Conservation (phyloP, 2,888 invertebrate species). For the Orthosia incerta region DNA sequence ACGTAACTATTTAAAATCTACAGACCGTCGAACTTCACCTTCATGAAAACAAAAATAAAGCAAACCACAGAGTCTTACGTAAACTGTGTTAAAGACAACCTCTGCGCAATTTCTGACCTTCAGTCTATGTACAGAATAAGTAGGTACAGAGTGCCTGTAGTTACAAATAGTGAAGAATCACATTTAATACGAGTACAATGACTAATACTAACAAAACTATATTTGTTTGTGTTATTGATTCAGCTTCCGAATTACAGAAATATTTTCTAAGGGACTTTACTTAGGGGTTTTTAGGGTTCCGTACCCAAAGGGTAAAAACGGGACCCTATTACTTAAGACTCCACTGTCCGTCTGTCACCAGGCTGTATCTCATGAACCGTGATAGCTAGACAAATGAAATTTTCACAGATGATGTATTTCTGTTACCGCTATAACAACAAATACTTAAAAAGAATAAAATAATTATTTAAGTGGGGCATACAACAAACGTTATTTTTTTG, state of each 20-base stretch:
- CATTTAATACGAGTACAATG: conserved; percentile 22
- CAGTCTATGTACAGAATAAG: neutral
- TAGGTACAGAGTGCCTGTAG: neutral
- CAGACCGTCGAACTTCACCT: conserved; percentile 15
- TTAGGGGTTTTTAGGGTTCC: neutral
- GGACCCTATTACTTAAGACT: too few species aligned
- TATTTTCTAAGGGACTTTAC: neutral
- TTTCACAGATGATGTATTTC: too few species aligned
- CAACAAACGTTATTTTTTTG: too few species aligned
- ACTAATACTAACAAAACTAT: conserved; percentile 1
- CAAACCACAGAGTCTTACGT: conserved; percentile 27
- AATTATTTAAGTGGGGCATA: too few species aligned
- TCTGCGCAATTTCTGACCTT: conserved; percentile 41
- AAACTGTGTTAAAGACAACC: conserved; percentile 12
- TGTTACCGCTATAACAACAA: too few species aligned
- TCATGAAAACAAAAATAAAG: conserved; percentile 20
- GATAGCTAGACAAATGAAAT: too few species aligned
- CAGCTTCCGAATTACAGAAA: conserved; percentile 4
- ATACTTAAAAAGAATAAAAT: too few species aligned
- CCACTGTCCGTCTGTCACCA: too few species aligned
- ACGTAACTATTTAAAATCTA: neutral
- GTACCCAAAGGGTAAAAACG: too few species aligned
- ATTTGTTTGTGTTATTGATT: conserved; percentile 16
- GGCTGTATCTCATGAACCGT: too few species aligned
- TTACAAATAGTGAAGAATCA: neutral